Evolutionary conservation across 2,888 invertebrate species (phyloP), one percentile per base, ranked within the genome.

Genomic region (Drosophila pseudotakahashii): DNA sequence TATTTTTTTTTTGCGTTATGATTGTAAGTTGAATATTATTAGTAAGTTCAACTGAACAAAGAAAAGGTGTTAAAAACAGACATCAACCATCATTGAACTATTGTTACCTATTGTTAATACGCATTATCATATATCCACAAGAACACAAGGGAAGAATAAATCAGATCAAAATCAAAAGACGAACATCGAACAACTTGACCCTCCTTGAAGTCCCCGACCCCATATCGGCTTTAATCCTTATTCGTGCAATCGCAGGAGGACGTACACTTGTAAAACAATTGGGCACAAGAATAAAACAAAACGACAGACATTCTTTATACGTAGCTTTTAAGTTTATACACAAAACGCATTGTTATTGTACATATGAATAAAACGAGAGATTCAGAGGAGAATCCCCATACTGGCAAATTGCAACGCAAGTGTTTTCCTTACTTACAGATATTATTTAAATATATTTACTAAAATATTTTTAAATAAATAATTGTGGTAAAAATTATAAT

Each of bases 261-360:
- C 37, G 14, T 37, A 37, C 36, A 54, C 37, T 36, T 67, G 44
- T 54, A 55, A 59, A 5, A 72, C 45, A 50, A 44, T 37, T 72
- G 76, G 73, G 68, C 44, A 78, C 66, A 78, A 59, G 48, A 42
- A 19, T 34, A 37, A 41, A 60, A 44, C 42, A 57, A 61, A 57
- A 37, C 37, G 44, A 63, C 1, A 32, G 36, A 60, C 48, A 68
- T 59, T 55, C 61, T 62, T 63, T 74, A 60, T 50, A 60, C 41
- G 51, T 57, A 50, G 53, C 64, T 66, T 58, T 74, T 75, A 62
- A 48, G 57, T 51, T 75, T 66, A 62, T 68, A 72, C 14, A 76
- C 26, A 72, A 45, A 54, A 45, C 32, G 55, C 39, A 26, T 53
- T 71, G 60, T 42, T 48, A 68, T 32, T 61, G 55, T 19, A 68